Evolutionary conservation across 1,140 invertebrate species (phyloP).

Genomic region (Drosophila lacertosa): DNA sequence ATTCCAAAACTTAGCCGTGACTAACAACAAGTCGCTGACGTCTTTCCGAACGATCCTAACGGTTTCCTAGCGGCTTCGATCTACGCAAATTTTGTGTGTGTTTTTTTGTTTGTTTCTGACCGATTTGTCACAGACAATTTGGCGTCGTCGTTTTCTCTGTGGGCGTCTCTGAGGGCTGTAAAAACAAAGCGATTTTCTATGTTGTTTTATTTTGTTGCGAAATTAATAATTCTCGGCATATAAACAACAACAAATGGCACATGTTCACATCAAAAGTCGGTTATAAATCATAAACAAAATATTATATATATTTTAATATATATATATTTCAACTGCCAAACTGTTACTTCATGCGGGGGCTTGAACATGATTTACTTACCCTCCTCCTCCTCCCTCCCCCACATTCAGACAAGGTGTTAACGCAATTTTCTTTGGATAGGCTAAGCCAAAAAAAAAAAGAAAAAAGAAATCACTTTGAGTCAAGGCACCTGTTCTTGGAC

Average conservation of each 20-base stretch:
- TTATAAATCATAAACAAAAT: conserved; percentile 65
- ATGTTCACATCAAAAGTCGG: conserved; percentile 66
- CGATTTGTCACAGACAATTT: conserved; percentile 71
- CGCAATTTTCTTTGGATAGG: conserved; percentile 6
- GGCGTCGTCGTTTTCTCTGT: conserved; percentile 47
- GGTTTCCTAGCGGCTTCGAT: conserved; percentile 19
- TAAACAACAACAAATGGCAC: conserved; percentile 59
- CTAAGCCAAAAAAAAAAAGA: too few species aligned
- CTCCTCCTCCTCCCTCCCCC: background rate
- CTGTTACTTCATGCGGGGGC: background rate
- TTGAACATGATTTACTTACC: too few species aligned
- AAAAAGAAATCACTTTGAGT: conserved; percentile 11
- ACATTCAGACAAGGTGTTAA: conserved; percentile 11
- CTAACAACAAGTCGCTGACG: conserved; percentile 62
- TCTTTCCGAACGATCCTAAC: conserved; percentile 35
- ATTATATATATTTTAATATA: conserved; percentile 36
- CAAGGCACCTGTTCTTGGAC: conserved; percentile 16
- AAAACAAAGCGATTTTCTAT: conserved; percentile 62
- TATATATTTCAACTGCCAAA: conserved; percentile 29
- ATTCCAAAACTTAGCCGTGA: conserved; percentile 56
- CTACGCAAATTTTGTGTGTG: conserved; percentile 60
- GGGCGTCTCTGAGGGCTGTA: conserved; percentile 52
- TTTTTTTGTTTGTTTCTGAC: background rate
- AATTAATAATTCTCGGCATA: conserved; percentile 69
- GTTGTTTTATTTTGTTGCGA: conserved; percentile 41